Conservation (phyloP, 2,113 vertebrate genomes). For the Actenoides hombroni region DNA sequence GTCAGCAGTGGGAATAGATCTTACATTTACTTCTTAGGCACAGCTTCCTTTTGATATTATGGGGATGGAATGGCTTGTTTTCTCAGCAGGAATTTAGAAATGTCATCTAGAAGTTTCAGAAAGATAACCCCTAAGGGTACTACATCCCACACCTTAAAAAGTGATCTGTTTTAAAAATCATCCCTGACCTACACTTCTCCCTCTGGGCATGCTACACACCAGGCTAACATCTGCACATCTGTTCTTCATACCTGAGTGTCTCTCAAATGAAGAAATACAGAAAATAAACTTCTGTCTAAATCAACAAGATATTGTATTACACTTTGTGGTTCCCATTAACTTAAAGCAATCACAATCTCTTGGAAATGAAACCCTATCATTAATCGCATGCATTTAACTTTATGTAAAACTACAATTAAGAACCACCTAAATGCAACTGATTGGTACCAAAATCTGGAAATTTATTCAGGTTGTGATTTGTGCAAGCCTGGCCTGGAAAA, state of each 20-base stretch:
- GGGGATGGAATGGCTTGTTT: conserved; percentile 49
- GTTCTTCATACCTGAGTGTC: conserved; percentile 40
- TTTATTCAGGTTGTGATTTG: background rate
- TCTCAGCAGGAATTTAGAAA: conserved; percentile 69
- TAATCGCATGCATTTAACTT: background rate
- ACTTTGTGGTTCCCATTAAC: background rate
- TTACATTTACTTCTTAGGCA: conserved; percentile 69
- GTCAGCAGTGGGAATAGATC: conserved; percentile 66
- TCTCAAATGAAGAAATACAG: conserved; percentile 39
- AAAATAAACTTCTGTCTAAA: conserved; percentile 37
- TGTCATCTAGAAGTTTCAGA: conserved; percentile 37
- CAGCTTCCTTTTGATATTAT: conserved; percentile 66
- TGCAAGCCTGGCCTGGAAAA: background rate
- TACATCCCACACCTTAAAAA: background rate
- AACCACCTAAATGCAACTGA: background rate
- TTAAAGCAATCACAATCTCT: background rate
- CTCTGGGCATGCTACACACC: conserved; percentile 9
- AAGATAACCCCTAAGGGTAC: conserved; percentile 29
- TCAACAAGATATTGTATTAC: conserved; percentile 21
- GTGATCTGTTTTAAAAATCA: conserved; percentile 37
- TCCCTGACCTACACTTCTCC: conserved; percentile 10
- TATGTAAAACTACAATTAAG: background rate
- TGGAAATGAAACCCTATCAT: background rate
- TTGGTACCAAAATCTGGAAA: background rate
- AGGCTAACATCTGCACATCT: conserved; percentile 41